Evolutionary conservation across 2,113 vertebrate genomes (phyloP).

Genomic region (Malurus elegans): DNA sequence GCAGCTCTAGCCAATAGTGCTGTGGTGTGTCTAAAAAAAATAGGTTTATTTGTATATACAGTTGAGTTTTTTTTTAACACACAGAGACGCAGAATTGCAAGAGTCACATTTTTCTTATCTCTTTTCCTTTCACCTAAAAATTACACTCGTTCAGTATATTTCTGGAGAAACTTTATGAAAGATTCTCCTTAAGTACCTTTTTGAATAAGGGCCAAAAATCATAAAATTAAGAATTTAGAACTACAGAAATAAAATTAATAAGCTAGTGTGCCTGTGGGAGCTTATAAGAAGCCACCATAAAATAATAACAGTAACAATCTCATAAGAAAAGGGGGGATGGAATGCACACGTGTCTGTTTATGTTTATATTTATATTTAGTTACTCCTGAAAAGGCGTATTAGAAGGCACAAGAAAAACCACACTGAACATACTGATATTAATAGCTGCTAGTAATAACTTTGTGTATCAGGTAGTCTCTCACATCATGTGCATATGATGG

Average conservation of each 20-base stretch:
- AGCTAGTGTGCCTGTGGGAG: neutral
- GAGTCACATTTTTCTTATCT: neutral
- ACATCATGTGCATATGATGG: accelerated
- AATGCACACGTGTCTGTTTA: neutral
- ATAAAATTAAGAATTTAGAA: conserved; percentile 18
- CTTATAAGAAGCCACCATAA: neutral
- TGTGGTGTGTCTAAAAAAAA: neutral
- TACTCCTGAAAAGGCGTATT: neutral
- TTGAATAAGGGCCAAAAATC: conserved; percentile 16
- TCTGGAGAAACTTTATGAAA: neutral
- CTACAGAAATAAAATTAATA: conserved; percentile 39
- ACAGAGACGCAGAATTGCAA: neutral
- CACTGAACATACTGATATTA: neutral
- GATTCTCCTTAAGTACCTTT: conserved; percentile 10
- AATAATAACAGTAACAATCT: neutral
- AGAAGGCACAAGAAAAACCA: neutral
- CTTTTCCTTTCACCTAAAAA: neutral
- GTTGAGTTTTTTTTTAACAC: neutral
- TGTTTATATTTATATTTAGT: neutral
- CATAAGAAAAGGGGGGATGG: accelerated
- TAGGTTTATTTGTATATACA: neutral
- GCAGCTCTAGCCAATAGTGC: neutral
- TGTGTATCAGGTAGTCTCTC: neutral
- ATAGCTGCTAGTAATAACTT: neutral
- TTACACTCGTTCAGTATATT: neutral